phyloP scores from a whole-genome alignment of 2,797 vertebrate species.

The Sphenodon punctatus region DNA sequence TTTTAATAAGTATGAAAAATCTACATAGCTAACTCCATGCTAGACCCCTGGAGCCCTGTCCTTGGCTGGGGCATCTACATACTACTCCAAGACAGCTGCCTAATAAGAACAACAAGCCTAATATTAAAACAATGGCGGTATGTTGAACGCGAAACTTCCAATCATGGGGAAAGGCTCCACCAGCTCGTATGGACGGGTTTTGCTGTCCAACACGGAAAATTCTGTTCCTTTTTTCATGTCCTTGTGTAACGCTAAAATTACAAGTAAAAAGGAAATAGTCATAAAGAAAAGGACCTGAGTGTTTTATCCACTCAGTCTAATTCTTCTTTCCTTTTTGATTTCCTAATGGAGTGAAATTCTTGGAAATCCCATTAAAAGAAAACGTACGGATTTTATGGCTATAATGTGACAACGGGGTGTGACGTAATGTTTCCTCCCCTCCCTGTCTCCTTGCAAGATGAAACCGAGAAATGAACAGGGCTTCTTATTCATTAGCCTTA shows the following conservation, averaged over 20 bases:
- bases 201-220: not conserved
- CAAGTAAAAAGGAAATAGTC: not conserved
- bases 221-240: not conserved
- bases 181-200: not conserved
- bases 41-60: too few relatives aligned
- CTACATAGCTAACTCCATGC: too few relatives aligned
- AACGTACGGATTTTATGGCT: conserved; percentile 24
- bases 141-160: not conserved
- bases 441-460: not conserved
- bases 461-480: conserved; percentile 14
- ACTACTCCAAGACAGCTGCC: too few relatives aligned
- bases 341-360: not conserved
- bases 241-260: not conserved
- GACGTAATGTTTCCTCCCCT: conserved; percentile 51
- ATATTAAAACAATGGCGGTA: too few relatives aligned
- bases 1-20: too few relatives aligned
- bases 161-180: not conserved
- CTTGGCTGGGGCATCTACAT: too few relatives aligned
- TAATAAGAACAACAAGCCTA: too few relatives aligned
- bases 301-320: conserved; percentile 15
- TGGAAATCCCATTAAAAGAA: conserved; percentile 36
- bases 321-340: conserved; percentile 10
- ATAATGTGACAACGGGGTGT: not conserved
- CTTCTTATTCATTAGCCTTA: conserved; percentile 5
- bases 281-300: not conserved